These are phyloP conservation scores for Reticulitermes lucifugus DNA, from an alignment of 2,888 invertebrate species.

Conservation along the genomic window DNA sequence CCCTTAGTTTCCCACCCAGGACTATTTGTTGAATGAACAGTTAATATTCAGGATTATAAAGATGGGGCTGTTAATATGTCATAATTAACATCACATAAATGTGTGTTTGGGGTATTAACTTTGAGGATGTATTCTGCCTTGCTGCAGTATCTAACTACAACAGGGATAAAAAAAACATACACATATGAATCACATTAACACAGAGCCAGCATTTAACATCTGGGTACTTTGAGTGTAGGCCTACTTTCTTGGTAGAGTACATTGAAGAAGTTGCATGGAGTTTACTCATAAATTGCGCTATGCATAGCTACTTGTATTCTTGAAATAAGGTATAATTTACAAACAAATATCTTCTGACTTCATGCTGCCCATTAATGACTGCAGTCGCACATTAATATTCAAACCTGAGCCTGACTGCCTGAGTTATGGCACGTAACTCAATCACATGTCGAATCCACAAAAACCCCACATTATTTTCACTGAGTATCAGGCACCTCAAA, in stretches of 20 bases:
- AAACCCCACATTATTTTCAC: background rate
- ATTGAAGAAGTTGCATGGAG: background rate
- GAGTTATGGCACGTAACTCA: background rate
- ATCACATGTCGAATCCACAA: background rate
- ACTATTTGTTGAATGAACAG: too few relatives aligned
- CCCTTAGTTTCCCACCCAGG: too few relatives aligned
- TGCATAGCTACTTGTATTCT: background rate
- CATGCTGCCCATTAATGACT: background rate
- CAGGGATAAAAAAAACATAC: conserved; percentile 24
- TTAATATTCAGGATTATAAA: too few relatives aligned
- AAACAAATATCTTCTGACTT: background rate
- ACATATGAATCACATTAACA: conserved; percentile 24
- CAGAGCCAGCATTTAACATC: background rate
- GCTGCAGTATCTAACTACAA: conserved; percentile 8
- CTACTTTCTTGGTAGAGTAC: conserved; percentile 18
- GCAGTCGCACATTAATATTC: background rate
- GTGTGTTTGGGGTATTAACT: background rate
- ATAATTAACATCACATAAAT: background rate
- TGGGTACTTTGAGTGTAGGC: conserved; percentile 7
- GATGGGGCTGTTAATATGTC: background rate
- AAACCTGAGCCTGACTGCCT: background rate
- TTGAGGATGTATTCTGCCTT: background rate
- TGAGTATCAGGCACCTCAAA: background rate
- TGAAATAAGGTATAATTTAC: background rate
- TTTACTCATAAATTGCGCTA: background rate